Conservation (phyloP, 37 sponge, comb jelly and placozoan genomes). For the Hormiphora californensis region DNA sequence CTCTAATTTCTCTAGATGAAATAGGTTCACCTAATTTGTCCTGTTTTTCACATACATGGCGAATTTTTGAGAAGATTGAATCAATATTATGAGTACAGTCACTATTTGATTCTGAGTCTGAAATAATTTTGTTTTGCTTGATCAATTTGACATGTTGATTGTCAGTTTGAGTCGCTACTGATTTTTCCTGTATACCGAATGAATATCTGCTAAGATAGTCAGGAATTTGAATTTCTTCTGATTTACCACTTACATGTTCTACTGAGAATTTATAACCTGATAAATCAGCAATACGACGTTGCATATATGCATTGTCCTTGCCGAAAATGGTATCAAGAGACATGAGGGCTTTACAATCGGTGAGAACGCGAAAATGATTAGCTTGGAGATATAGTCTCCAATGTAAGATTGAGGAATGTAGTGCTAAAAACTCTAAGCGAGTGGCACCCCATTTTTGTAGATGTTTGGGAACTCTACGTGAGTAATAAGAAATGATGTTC, state of each 20-base stretch:
- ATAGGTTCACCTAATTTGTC: not conserved
- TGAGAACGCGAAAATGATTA: not conserved
- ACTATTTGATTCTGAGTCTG: too few species aligned
- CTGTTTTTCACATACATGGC: not conserved
- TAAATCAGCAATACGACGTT: not conserved
- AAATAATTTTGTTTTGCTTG: too few species aligned
- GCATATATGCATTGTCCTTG: not conserved
- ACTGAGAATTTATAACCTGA: not conserved
- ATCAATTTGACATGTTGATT: too few species aligned
- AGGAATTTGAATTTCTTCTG: not conserved
- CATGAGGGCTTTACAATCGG: not conserved
- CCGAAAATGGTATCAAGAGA: not conserved
- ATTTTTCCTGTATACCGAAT: not conserved
- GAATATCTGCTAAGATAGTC: not conserved
- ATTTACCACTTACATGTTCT: not conserved
- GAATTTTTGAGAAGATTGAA: too few species aligned
- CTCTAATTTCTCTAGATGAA: not conserved
- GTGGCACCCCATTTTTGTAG: not conserved
- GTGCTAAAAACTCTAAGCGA: not conserved
- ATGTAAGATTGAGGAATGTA: not conserved
- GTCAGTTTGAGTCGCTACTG: not conserved
- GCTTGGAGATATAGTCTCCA: not conserved
- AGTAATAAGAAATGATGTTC: not conserved
- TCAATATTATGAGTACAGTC: too few species aligned
- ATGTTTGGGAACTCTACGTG: not conserved